Percentiles rank a stretch among this genome's conserved stretches.
These are phyloP conservation scores for Ips nitidus DNA, from an alignment of 1,140 invertebrate genomes.

Conservation along the genomic window DNA sequence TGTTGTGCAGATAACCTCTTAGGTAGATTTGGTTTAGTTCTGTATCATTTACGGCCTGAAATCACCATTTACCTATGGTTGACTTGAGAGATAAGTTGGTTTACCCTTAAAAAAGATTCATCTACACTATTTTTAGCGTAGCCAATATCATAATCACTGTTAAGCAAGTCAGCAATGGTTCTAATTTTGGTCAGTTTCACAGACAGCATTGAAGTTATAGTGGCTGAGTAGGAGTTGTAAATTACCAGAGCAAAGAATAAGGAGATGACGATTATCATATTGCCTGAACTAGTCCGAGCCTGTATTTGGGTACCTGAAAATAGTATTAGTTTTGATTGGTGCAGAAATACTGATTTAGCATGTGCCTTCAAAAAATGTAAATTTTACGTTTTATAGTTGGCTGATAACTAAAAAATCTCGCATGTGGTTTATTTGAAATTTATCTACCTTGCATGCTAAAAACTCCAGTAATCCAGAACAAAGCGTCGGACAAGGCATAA, in stretches of 20 bases:
- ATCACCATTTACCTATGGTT: neutral
- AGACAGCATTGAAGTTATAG: slow-evolving; percentile 63
- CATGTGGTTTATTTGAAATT: no score
- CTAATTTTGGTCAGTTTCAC: slow-evolving; percentile 60
- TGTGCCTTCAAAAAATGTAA: no score
- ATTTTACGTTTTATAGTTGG: no score
- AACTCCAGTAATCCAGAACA: slow-evolving; percentile 42
- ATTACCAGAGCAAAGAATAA: slow-evolving; percentile 58
- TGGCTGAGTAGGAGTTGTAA: slow-evolving; percentile 59
- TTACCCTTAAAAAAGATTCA: slow-evolving; percentile 57
- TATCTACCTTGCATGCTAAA: slow-evolving; percentile 60
- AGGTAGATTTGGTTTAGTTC: slow-evolving; percentile 42
- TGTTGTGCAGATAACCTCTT: slow-evolving; percentile 39
- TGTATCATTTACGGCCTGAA: slow-evolving; percentile 32
- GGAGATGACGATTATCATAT: slow-evolving; percentile 59
- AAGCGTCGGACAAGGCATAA: slow-evolving; percentile 14
- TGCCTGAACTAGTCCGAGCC: slow-evolving; percentile 58
- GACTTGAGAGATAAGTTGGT: neutral
- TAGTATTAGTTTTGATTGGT: no score
- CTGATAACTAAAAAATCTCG: no score
- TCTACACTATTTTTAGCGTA: slow-evolving; percentile 58
- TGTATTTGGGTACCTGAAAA: slow-evolving; percentile 60
- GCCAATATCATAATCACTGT: slow-evolving; percentile 61
- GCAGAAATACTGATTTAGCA: no score
- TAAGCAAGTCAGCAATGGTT: slow-evolving; percentile 59